These are phyloP conservation scores for Caenorhabditis angaria DNA, from an alignment of 2,888 invertebrate genomes.

Conservation along the genomic window DNA sequence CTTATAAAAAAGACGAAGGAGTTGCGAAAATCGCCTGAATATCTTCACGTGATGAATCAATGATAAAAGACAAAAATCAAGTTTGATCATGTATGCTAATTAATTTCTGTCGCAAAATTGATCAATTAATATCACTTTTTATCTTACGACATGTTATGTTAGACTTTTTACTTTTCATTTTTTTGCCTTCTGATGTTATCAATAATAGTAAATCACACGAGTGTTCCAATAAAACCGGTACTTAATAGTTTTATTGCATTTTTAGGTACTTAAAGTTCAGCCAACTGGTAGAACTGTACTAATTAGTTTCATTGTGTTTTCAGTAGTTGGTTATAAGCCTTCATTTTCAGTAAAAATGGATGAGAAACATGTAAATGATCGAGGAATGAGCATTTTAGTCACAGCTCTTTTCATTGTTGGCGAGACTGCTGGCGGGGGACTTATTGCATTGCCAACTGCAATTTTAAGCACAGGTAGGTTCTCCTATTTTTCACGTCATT, in stretches of 20 bases:
- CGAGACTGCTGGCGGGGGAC: conserved; percentile 68
- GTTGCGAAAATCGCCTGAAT: not conserved
- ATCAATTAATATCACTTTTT: too few relatives aligned
- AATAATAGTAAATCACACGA: too few relatives aligned
- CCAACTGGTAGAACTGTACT: too few relatives aligned
- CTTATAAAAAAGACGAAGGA: conserved; percentile 19
- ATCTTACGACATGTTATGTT: not conserved
- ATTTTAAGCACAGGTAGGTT: conserved; percentile 58
- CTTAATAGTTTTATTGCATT: too few relatives aligned
- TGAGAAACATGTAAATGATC: conserved; percentile 40
- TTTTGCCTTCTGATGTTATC: too few relatives aligned
- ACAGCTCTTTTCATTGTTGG: conserved; percentile 66
- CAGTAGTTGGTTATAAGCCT: too few relatives aligned
- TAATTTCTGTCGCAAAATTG: too few relatives aligned
- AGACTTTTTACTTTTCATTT: not conserved
- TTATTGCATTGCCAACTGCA: conserved; percentile 67
- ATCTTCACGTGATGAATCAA: conserved; percentile 10
- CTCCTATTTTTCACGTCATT: not conserved
- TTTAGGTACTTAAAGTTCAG: too few relatives aligned
- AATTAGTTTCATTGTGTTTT: not conserved
- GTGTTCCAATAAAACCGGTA: too few relatives aligned
- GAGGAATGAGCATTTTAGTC: conserved; percentile 59
- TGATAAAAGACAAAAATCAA: conserved; percentile 4
- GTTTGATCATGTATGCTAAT: not conserved
- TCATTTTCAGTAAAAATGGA: too few relatives aligned